These are phyloP conservation scores for Cyprinodon brontotheroides DNA, from an alignment of 2,113 vertebrate species.

Conservation along the genomic window DNA sequence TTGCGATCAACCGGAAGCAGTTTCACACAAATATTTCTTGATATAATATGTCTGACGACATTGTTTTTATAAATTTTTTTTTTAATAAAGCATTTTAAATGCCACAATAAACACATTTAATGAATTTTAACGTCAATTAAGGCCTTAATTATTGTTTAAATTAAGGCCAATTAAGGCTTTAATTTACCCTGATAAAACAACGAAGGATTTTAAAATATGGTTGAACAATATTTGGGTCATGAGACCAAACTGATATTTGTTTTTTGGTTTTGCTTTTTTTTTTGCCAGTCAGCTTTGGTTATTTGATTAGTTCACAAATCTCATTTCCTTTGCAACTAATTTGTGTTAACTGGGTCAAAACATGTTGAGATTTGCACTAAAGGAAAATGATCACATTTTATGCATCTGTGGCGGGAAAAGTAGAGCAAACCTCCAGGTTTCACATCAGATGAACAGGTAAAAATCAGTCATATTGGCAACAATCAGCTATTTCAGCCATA, in stretches of 20 bases:
- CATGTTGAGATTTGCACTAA: neutral
- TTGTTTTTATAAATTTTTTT: too few relatives aligned
- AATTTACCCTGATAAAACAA: neutral
- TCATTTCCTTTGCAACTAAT: neutral
- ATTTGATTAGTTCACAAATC: neutral
- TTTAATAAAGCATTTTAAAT: too few relatives aligned
- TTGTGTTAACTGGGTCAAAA: neutral
- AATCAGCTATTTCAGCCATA: neutral
- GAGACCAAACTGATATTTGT: neutral
- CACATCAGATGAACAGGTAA: neutral
- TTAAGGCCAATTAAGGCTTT: too few relatives aligned
- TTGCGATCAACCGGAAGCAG: too few relatives aligned
- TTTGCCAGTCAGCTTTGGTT: neutral
- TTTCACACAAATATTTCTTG: too few relatives aligned
- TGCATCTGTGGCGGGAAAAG: neutral
- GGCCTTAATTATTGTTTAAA: too few relatives aligned
- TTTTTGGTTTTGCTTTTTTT: too few relatives aligned
- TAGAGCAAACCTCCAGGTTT: neutral
- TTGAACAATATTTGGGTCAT: neutral
- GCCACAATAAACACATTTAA: too few relatives aligned
- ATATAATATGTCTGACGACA: too few relatives aligned
- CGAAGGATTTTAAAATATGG: neutral
- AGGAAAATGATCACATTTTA: neutral
- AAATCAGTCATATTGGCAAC: neutral
- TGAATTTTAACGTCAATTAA: too few relatives aligned